Percentiles rank a stretch among this genome's conserved stretches.
phyloP scores from a whole-genome alignment of 2,888 invertebrate genomes.

The Lissocephala sabroskyi region DNA sequence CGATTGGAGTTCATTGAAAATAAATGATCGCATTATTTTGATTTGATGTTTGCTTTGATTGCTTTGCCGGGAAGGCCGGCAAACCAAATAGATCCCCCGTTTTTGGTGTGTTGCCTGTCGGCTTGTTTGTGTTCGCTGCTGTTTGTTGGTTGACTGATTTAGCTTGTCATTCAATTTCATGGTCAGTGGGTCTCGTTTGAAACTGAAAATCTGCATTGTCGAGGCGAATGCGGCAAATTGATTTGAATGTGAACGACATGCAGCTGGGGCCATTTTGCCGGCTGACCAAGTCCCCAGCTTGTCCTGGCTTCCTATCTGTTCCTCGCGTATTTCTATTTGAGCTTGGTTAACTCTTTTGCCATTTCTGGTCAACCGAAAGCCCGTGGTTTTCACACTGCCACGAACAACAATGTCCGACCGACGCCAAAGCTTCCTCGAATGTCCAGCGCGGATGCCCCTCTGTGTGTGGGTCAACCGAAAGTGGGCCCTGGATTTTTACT shows the following conservation, averaged over 20 bases:
- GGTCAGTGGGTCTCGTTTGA: conserved; percentile 47
- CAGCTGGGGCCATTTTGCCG: conserved; percentile 32
- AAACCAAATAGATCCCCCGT: conserved; percentile 42
- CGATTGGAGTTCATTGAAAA: conserved; percentile 49
- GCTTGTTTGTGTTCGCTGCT: background rate
- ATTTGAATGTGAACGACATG: conserved; percentile 25
- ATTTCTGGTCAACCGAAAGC: background rate
- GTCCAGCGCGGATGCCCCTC: background rate
- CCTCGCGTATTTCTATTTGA: too few species aligned
- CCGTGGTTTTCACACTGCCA: background rate
- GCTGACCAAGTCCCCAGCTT: background rate
- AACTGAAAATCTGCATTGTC: conserved; percentile 32
- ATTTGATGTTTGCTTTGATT: conserved; percentile 60
- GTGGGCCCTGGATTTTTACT: too few species aligned
- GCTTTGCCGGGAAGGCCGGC: conserved; percentile 28
- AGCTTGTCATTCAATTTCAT: conserved; percentile 60
- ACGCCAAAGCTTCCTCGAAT: too few species aligned
- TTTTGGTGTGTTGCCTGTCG: conserved; percentile 7
- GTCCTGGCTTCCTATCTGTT: too few species aligned
- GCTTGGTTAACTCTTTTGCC: too few species aligned
- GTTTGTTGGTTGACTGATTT: conserved; percentile 50
- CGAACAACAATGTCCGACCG: too few species aligned
- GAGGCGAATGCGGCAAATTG: conserved; percentile 33
- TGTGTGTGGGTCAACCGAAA: too few species aligned
- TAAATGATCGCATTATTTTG: conserved; percentile 60